Percentiles rank a stretch among this genome's conserved stretches.
Conservation (phyloP, 2,797 vertebrate genomes). For the Moxostoma hubbsi region DNA sequence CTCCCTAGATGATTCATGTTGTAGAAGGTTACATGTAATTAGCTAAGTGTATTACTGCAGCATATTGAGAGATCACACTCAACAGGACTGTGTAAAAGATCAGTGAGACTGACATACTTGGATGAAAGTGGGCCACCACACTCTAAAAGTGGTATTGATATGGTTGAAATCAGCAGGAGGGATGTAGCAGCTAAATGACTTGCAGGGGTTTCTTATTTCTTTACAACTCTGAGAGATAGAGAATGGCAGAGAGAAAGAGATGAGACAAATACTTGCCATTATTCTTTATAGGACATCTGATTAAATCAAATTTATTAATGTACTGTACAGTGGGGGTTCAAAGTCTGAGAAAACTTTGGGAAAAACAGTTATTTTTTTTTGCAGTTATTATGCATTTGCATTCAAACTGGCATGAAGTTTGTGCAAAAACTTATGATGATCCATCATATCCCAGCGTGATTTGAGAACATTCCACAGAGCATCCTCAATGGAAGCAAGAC, state of each 20-base stretch:
- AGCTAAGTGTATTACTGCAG: background rate
- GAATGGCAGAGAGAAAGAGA: too few species aligned
- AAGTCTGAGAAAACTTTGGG: too few species aligned
- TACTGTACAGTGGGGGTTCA: too few species aligned
- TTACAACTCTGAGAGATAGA: conserved; percentile 80
- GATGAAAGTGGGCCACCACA: conserved; percentile 94
- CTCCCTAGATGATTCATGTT: conserved; percentile 74
- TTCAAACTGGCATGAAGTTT: too few species aligned
- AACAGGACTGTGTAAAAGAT: background rate
- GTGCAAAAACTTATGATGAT: too few species aligned
- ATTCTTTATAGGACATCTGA: too few species aligned
- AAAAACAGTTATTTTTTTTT: background rate
- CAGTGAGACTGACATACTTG: conserved; percentile 74
- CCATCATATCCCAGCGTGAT: too few species aligned
- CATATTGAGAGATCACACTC: background rate
- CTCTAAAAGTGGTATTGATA: conserved; percentile 86
- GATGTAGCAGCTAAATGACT: conserved; percentile 80
- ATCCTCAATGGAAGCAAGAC: too few species aligned
- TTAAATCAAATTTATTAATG: too few species aligned
- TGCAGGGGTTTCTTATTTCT: conserved; percentile 69
- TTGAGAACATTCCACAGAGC: too few species aligned
- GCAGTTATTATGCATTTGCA: background rate
- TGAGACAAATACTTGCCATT: too few species aligned
- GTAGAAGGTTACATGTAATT: background rate
- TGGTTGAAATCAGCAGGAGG: conserved; percentile 75